Base-by-base conservation (phyloP, 2,888 invertebrate species). In the Dastarcus helophoroides region DNA sequence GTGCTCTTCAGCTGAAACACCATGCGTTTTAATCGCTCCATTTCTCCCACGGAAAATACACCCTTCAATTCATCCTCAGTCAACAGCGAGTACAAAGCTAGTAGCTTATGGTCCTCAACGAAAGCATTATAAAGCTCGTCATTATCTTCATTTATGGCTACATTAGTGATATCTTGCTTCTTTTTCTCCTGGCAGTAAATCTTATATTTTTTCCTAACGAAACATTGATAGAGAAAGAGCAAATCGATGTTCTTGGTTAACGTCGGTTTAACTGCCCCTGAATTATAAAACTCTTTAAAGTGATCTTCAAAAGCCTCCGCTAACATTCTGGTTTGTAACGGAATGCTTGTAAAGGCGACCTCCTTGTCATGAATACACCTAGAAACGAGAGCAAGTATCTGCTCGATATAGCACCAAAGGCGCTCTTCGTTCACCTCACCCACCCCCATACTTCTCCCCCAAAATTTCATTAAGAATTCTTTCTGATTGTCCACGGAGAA, bases 401-500 rank as follows among this genome's bases (percentile, higher is more conserved):
- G 6, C 8, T 19, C 19, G 19, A 19, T 19, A 19, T 7, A 19
- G 8, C 6, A 6, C 19, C 8, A 6, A 7, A 19, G 8, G 7
- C 19, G 6, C 8, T 19, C 19, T 19, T 19, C 19, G 8, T 19
- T 19, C 8, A 19, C 8, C n/a, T n/a, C n/a, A n/a, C n/a, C n/a
- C 8, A 19, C 19, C 6, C 7, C 7, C 6, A n/a, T n/a, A 6
- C 8, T 19, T 19, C 19, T 19, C 6, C 7, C 8, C 19, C 19
- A 19, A 19, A 19, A 19, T 19, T 19, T 19, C 19, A 7, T 19
- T 7, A 19, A 19, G 8, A 19, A 19, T 19, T 19, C 19, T n/a
- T 19, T 19, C 8, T 19, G 19, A n/a, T 19, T 19, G 6, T 19
- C 19, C 8, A 7, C 8, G 8, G 7, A 7, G 8, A 19, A 19